These are phyloP conservation scores for Saguinus imperator DNA, from an alignment of 2,113 vertebrate species.

Conservation along the genomic window DNA sequence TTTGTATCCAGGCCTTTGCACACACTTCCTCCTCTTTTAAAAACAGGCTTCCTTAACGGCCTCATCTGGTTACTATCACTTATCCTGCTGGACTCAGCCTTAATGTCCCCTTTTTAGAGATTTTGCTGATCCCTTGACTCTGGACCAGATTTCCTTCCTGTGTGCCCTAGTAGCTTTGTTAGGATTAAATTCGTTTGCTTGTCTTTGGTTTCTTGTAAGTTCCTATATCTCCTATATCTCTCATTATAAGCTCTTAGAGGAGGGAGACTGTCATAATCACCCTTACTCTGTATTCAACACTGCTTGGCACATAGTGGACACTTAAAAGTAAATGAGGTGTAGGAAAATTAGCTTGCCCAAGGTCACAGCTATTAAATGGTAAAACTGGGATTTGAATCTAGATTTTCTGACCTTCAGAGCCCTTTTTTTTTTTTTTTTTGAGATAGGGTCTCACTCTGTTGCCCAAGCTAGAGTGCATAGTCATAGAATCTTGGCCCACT, in stretches of 20 bases:
- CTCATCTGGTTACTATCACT: not conserved
- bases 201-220: not conserved
- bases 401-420: not conserved
- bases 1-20: not conserved
- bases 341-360: not conserved
- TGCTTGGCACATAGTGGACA: not conserved
- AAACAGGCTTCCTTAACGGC: not conserved
- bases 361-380: conserved; percentile 9
- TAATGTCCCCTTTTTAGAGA: not conserved
- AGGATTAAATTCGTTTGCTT: not conserved
- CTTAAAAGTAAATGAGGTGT: not conserved
- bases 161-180: not conserved
- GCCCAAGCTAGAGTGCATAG: too few species aligned
- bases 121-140: conserved; percentile 10
- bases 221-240: not conserved
- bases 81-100: not conserved
- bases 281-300: not conserved
- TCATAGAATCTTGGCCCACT: too few species aligned
- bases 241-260: not conserved
- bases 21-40: not conserved
- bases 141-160: not conserved
- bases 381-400: not conserved
- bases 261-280: not conserved
- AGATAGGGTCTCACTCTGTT: too few species aligned
- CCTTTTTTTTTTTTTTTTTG: not conserved